Evolutionary conservation across 2,888 invertebrate genomes (phyloP), one percentile per base, ranked within the genome.

Genomic region (Eristalis pertinax): DNA sequence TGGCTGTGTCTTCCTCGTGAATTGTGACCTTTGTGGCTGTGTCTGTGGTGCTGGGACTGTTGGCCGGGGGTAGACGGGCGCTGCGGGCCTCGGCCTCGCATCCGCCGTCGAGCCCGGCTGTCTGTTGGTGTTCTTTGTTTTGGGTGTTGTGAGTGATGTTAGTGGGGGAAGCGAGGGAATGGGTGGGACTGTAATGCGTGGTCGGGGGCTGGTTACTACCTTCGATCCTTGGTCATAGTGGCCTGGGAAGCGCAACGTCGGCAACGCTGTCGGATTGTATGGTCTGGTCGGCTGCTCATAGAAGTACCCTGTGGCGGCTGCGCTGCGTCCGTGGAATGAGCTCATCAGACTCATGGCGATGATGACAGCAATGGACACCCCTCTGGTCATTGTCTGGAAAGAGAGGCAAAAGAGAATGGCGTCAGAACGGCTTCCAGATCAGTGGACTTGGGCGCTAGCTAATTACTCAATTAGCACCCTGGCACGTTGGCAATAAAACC

Each of bases 121-220:
- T 50, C 19, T 87, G 67, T 19, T 50, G 64, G 64, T 84, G 84
- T 63, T 24, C 32, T 50, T 76, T 85, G 35, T 89, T 87, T 63
- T 90, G 90, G 2, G 63, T 70, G 78, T 50, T 69, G 88, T 84
- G 29, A 65, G 84, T 11, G 92, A 92, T 43, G 92, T 92, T 63
- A 92, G 78, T 26, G 91, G 82, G 0, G 91, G 91, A 41, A 92
- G 79, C 22, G 90, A 83, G 3, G 92, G 92, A 50, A 92, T 90
- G 3, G 92, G 90, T 2, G 92, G 92, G 78, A 91, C 11, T 13
- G 65, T 78, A 8, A 86, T 26, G 74, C 5, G 92, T 91, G 74
- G 92, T 89, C 75, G 92, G 13, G 10, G 90, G 89, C 3, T 86
- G 50, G 74, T 13, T 64, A 69, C 77, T 87, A 87, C 87, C 87